phyloP scores from a whole-genome alignment of 2,113 vertebrate species.

The Tauraco erythrolophus region DNA sequence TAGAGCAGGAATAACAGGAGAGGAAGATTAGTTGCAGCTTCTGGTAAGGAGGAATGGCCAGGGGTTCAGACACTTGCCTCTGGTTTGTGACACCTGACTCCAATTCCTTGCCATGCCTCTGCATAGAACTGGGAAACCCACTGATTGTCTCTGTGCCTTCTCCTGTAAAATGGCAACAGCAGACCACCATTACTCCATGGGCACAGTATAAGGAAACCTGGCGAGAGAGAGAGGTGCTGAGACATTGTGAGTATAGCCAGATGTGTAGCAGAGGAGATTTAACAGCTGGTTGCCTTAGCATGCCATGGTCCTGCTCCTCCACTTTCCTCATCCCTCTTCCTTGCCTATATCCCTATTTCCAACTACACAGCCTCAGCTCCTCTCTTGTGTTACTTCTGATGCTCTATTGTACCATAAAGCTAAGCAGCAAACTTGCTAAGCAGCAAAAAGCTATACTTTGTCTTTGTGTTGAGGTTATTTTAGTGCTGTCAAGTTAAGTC shows the following conservation, averaged over 20 bases:
- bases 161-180: not conserved
- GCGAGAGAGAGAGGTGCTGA: not conserved
- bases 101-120: not conserved
- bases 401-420: not conserved
- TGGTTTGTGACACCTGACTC: not conserved
- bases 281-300: not conserved
- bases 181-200: fast-evolving
- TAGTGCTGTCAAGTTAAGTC: not conserved
- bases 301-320: not conserved
- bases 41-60: not conserved
- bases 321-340: not conserved
- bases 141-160: not conserved
- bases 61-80: not conserved
- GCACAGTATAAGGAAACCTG: not conserved
- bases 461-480: not conserved
- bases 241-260: not conserved
- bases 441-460: not conserved
- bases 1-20: not conserved
- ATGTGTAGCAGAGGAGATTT: not conserved
- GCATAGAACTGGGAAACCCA: fast-evolving
- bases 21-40: not conserved
- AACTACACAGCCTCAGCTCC: not conserved
- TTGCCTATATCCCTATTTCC: not conserved
- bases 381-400: not conserved
- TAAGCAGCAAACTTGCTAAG: not conserved